A percentile compares a stretch with the other conserved stretches of the same genome.
These are phyloP conservation scores for Blomia tropicalis DNA, from an alignment of 2,888 invertebrate genomes.

Conservation along the genomic window DNA sequence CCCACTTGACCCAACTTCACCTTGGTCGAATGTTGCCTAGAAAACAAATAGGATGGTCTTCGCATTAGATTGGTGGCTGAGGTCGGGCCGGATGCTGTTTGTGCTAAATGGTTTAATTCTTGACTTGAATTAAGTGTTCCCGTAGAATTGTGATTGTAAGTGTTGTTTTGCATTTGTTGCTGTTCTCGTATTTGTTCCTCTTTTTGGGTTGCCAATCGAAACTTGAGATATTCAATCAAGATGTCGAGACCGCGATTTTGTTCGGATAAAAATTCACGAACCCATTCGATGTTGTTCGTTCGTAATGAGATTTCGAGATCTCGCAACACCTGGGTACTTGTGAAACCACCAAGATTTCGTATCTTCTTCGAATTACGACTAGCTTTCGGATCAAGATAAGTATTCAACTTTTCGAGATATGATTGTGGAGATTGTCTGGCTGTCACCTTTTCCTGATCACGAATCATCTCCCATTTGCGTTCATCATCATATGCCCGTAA, in stretches of 20 bases:
- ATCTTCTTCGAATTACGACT: slow-evolving; percentile 67
- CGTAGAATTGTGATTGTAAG: neutral
- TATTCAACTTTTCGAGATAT: slow-evolving; percentile 84
- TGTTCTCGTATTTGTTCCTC: neutral
- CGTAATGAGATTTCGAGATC: slow-evolving; percentile 95
- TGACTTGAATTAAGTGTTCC: slow-evolving; percentile 18
- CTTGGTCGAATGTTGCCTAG: slow-evolving; percentile 36
- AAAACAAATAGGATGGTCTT: slow-evolving; percentile 25
- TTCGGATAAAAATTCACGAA: slow-evolving; percentile 88
- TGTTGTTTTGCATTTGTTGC: slow-evolving; percentile 14
- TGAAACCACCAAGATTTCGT: slow-evolving; percentile 88
- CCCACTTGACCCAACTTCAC: slow-evolving; percentile 87
- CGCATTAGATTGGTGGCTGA: neutral
- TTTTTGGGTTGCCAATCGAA: slow-evolving; percentile 47
- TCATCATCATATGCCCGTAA: slow-evolving; percentile 64
- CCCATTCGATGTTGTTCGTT: slow-evolving; percentile 99
- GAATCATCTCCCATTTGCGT: slow-evolving; percentile 99
- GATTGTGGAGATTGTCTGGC: slow-evolving; percentile 94
- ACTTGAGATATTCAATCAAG: slow-evolving; percentile 89
- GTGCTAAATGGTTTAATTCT: neutral
- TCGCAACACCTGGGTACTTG: slow-evolving; percentile 91
- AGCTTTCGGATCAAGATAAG: slow-evolving; percentile 89
- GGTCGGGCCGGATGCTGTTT: neutral
- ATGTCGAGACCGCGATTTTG: slow-evolving; percentile 90
- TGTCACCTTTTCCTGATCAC: slow-evolving; percentile 96